phyloP scores from a whole-genome alignment of 2,113 vertebrate genomes.

The Bujurquina vittata region DNA sequence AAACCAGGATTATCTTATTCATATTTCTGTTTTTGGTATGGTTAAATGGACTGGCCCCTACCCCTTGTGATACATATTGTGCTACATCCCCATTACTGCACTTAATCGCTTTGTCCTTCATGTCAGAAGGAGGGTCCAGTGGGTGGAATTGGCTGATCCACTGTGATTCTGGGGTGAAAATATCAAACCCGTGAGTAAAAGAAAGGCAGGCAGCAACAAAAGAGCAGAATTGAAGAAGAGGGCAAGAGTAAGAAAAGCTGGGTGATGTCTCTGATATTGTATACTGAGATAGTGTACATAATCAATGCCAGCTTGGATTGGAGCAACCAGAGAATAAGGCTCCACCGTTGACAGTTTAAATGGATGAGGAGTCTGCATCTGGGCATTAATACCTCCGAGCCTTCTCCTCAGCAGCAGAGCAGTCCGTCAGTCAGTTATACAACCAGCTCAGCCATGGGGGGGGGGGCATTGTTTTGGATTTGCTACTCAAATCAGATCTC shows the following conservation, averaged over 20 bases:
- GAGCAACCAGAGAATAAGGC: constrained; percentile 31
- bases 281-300: constrained; percentile 22
- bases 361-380: constrained; percentile 53
- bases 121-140: constrained; percentile 1
- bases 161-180: constrained; percentile 5
- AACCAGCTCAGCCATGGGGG: constrained; percentile 57
- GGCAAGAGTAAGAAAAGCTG: neutral
- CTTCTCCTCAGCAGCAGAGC: constrained; percentile 32
- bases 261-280: constrained; percentile 14
- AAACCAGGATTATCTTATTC: constrained; percentile 45
- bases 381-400: constrained; percentile 44
- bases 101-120: constrained; percentile 19
- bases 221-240: neutral
- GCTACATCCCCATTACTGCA: neutral
- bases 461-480: constrained; percentile 66
- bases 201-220: neutral
- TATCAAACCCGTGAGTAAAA: neutral
- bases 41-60: neutral
- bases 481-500: constrained; percentile 74
- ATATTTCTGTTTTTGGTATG: neutral
- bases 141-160: neutral
- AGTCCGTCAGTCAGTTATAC: constrained; percentile 61
- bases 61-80: neutral
- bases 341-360: constrained; percentile 49
- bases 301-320: constrained; percentile 31